A percentile compares a stretch with the other conserved stretches of the same genome.
These are phyloP conservation scores for Neotragus pygmaeus DNA, from an alignment of 2,113 vertebrate genomes.

Conservation along the genomic window DNA sequence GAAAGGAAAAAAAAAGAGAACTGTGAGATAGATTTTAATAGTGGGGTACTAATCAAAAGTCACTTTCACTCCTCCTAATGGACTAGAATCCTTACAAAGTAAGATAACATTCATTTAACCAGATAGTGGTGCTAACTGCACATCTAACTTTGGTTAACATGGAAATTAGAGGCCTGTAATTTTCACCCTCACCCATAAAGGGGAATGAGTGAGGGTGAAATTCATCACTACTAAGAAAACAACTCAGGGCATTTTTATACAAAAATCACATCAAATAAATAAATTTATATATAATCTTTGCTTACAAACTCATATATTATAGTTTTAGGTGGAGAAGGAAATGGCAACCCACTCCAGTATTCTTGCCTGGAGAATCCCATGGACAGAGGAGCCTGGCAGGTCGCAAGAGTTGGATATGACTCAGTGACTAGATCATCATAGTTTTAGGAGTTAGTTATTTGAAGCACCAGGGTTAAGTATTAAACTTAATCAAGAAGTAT, in stretches of 20 bases:
- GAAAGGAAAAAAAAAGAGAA: neutral
- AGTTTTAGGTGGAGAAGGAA: neutral
- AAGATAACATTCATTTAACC: neutral
- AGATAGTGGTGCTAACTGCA: neutral
- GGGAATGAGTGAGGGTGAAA: neutral
- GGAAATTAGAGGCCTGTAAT: neutral
- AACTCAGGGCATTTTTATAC: neutral
- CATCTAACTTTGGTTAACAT: neutral
- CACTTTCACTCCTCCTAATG: neutral
- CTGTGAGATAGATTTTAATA: neutral
- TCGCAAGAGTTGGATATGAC: neutral
- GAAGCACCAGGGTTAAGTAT: neutral
- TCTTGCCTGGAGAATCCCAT: neutral
- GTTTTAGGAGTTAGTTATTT: neutral
- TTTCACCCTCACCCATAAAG: neutral
- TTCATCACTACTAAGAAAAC: neutral
- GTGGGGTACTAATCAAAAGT: neutral
- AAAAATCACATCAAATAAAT: neutral
- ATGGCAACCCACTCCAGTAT: neutral
- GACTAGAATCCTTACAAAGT: neutral
- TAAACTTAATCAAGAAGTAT: neutral
- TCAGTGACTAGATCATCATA: neutral
- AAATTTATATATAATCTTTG: neutral
- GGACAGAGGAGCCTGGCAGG: neutral
- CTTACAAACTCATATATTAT: neutral